Conservation (phyloP, 2,888 invertebrate genomes). For the Tigriopus californicus region DNA sequence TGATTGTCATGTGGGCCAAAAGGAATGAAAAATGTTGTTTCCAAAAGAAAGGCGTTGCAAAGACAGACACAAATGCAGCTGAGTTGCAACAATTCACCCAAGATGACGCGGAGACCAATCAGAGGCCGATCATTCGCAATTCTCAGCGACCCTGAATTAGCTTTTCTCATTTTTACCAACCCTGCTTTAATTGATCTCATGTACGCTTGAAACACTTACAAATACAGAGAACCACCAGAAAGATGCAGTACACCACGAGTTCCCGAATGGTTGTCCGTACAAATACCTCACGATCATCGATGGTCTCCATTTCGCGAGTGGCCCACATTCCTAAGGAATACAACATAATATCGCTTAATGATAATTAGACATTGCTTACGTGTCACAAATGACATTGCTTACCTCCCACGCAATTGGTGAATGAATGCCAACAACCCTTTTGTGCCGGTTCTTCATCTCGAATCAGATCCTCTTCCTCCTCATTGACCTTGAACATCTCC, state of each 20-base stretch:
- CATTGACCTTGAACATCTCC: background rate
- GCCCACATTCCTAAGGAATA: constrained; percentile 21
- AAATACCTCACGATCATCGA: constrained; percentile 22
- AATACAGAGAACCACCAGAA: constrained; percentile 23
- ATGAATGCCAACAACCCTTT: constrained; percentile 15
- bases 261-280: constrained; percentile 25
- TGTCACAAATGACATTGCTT: background rate
- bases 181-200: too few species aligned
- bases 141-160: too few species aligned
- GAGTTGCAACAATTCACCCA: too few species aligned
- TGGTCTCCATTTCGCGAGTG: constrained; percentile 22
- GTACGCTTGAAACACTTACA: constrained; percentile 21
- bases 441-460: background rate
- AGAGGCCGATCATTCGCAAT: too few species aligned
- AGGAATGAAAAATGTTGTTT: too few species aligned
- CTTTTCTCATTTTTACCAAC: too few species aligned
- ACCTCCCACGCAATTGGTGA: constrained; percentile 13
- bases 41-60: too few species aligned
- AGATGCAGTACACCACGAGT: constrained; percentile 24
- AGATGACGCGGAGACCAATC: too few species aligned
- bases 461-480: background rate
- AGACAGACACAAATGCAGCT: too few species aligned
- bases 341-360: background rate
- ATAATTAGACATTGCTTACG: background rate
- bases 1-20: too few species aligned